Base-by-base conservation (phyloP, 64 coral and sea anemone genomes). In the Acropora tenuis region DNA sequence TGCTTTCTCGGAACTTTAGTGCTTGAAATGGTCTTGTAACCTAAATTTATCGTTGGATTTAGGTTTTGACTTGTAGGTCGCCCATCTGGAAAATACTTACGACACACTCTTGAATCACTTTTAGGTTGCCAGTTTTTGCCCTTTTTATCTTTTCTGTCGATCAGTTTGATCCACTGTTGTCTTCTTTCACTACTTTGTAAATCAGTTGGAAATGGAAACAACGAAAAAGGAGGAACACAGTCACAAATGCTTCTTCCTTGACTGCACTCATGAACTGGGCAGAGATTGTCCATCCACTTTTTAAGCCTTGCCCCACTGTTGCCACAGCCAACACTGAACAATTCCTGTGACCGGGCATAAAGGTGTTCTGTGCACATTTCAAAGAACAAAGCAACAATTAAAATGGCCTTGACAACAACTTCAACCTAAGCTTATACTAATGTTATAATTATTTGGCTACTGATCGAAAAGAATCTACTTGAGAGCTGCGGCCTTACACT, bases 81-180 rank as follows among this genome's bases (percentile, higher is more conserved):
- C 43, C 84, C 78, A 60, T 89, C 92, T 50, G 30, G 46, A 42
- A 93, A 93, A 71, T 93, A 86, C 19, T 75, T 75, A 72, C 65
- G 74, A 71, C 92, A 93, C 50, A 93, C 86, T 87, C 92, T 79
- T 74, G 86, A 87, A 80, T 89, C 74, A 75, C 88, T 82, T 59
- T 83, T 93, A 52, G 92, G 92, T 73, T 89, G 48, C 92, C 92
- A 93, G 52, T 81, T 88, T 75, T 67, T 83, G 17, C 69, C 50
- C 47, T 76, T 89, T 76, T 88, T 58, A 73, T 58, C 69, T 65
- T 93, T 93, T 89, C 92, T 74, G 45, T 89, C 83, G 44, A 83
- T 41, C 47, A 74, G 15, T 93, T 82, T 93, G 76, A 89, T 88
- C 91, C 91, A 93, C 46, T 18, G 68, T 63, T 52, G 75, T 79